Conservation (phyloP, 2,888 invertebrate genomes). For the Stenchaetothrips biformis region DNA sequence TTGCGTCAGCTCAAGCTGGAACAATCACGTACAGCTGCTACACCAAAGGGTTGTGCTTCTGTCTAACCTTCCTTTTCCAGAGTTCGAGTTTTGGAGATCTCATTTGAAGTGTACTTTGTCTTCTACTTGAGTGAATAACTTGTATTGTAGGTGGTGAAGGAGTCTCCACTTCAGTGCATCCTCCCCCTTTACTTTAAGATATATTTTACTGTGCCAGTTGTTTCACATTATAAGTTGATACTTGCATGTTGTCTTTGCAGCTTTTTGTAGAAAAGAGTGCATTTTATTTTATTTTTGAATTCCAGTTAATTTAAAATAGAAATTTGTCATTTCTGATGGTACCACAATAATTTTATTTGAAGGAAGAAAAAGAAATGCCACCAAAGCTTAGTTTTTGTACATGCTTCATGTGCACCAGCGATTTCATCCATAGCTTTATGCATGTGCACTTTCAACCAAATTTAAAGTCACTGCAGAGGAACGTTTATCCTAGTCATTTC, state of each 20-base stretch:
- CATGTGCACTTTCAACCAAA: background rate
- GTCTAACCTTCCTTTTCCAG: too few relatives aligned
- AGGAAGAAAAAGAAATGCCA: background rate
- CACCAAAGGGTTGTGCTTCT: too few relatives aligned
- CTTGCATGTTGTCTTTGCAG: slow-evolving; percentile 34
- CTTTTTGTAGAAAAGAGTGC: slow-evolving; percentile 28
- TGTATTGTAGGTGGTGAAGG: too few relatives aligned
- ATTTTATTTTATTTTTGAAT: background rate
- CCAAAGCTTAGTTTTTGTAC: background rate
- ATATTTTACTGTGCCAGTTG: too few relatives aligned
- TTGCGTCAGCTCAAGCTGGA: too few relatives aligned
- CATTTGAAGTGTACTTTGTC: too few relatives aligned
- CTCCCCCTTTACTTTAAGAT: too few relatives aligned
- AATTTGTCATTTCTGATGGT: background rate
- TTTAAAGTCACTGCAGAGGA: too few relatives aligned
- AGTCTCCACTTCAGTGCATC: too few relatives aligned
- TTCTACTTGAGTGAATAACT: too few relatives aligned
- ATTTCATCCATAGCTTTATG: background rate
- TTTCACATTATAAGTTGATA: slow-evolving; percentile 25
- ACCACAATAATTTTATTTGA: background rate
- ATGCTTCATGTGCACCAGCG: background rate
- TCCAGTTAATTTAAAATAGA: background rate
- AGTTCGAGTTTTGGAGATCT: too few relatives aligned
- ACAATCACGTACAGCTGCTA: too few relatives aligned
- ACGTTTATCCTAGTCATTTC: background rate